Conservation (phyloP, 2,888 invertebrate genomes). For the Therioaphis trifolii region DNA sequence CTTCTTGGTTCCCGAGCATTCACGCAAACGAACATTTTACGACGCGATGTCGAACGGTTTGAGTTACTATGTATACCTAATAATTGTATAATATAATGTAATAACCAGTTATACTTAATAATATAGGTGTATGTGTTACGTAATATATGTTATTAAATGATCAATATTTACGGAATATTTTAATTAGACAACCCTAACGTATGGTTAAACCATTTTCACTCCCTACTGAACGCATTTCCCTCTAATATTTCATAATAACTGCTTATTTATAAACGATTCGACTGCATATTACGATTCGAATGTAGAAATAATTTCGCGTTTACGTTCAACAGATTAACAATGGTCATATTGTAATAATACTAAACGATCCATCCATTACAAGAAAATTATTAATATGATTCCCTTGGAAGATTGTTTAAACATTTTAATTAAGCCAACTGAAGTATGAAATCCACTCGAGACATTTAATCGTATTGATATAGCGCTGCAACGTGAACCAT, state of each 20-base stretch:
- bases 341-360: not conserved
- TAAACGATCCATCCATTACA: slow-evolving; percentile 19
- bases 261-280: not conserved
- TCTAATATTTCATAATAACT: not conserved
- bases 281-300: too few species aligned
- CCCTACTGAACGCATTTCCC: not conserved
- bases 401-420: slow-evolving; percentile 16
- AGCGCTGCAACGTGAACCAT: not conserved
- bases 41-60: too few species aligned
- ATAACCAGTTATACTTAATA: too few species aligned
- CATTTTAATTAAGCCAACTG: slow-evolving; percentile 33
- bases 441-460: slow-evolving; percentile 26
- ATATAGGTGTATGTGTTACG: too few species aligned
- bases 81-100: too few species aligned
- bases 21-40: too few species aligned
- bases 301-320: too few species aligned
- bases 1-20: too few species aligned
- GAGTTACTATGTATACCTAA: too few species aligned
- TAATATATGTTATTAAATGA: too few species aligned
- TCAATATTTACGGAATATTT: not conserved
- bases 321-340: too few species aligned
- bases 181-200: slow-evolving; percentile 7
- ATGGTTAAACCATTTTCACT: not conserved
- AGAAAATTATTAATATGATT: slow-evolving; percentile 24
- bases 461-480: slow-evolving; percentile 15